phyloP scores from a whole-genome alignment of 2,888 invertebrate species.

The Synergus laeviventris region DNA sequence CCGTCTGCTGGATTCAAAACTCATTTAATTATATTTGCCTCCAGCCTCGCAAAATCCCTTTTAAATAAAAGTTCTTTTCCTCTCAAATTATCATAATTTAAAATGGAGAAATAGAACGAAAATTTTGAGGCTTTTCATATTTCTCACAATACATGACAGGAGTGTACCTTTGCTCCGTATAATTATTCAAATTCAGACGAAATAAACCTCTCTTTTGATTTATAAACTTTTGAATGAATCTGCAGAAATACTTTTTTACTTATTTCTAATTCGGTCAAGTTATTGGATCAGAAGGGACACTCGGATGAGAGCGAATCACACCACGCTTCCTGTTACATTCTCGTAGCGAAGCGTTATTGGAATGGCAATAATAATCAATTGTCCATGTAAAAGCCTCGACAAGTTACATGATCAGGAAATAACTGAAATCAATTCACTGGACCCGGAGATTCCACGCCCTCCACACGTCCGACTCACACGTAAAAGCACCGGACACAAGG shows the following conservation, averaged over 20 bases:
- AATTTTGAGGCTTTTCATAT: no score
- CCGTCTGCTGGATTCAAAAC: constrained; percentile 15
- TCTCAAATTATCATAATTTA: neutral
- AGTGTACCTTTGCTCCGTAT: no score
- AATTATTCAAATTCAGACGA: no score
- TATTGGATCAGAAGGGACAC: neutral
- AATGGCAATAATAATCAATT: constrained; percentile 66
- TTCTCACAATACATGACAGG: no score
- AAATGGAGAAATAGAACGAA: no score
- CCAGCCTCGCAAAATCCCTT: neutral
- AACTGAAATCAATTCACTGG: constrained; percentile 65
- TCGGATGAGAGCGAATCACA: neutral
- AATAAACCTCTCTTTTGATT: no score
- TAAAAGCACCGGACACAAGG: constrained; percentile 47
- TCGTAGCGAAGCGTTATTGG: neutral
- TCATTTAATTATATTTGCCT: constrained; percentile 16
- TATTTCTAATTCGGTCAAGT: neutral
- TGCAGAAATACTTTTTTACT: neutral
- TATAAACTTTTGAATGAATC: neutral
- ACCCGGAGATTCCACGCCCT: constrained; percentile 46
- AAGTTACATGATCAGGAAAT: constrained; percentile 64
- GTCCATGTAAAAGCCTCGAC: constrained; percentile 61
- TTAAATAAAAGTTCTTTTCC: neutral
- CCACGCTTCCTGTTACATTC: constrained; percentile 4
- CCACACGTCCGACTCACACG: constrained; percentile 43